phyloP scores from a whole-genome alignment of 2,113 vertebrate species.

The Poecile atricapillus region DNA sequence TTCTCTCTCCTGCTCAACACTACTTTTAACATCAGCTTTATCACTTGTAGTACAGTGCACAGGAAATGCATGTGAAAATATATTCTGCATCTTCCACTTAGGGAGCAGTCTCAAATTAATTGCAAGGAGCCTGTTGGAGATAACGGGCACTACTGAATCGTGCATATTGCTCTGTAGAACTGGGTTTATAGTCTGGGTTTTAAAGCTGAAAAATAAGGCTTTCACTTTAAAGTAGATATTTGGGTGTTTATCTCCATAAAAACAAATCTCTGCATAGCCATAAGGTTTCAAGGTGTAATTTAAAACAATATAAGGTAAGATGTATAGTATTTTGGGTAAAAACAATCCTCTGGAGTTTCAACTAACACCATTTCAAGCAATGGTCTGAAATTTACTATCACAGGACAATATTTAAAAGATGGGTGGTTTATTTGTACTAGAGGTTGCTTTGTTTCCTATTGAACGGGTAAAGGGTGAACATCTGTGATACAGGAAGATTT shows the following conservation, averaged over 20 bases:
- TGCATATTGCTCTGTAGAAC: neutral
- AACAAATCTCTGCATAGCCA: neutral
- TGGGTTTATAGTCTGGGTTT: neutral
- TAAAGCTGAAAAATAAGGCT: neutral
- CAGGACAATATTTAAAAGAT: neutral
- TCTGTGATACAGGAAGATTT: neutral
- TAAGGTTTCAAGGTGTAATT: neutral
- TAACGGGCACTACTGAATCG: neutral
- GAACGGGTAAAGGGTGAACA: neutral
- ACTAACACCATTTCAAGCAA: neutral
- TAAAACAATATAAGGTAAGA: neutral
- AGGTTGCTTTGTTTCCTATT: neutral
- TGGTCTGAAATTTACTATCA: neutral
- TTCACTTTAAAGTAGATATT: neutral
- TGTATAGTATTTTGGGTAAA: neutral
- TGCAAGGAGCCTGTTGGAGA: neutral
- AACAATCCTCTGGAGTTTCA: neutral
- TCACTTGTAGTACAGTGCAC: neutral
- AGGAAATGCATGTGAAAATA: neutral
- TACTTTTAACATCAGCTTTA: neutral
- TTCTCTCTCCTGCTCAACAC: neutral
- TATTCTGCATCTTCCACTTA: neutral
- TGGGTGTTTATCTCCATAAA: neutral
- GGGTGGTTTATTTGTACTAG: neutral
- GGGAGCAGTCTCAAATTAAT: neutral